Percentiles rank a stretch among this genome's conserved stretches.
Conservation (phyloP, 2,113 vertebrate species). For the Ursus arctos region DNA sequence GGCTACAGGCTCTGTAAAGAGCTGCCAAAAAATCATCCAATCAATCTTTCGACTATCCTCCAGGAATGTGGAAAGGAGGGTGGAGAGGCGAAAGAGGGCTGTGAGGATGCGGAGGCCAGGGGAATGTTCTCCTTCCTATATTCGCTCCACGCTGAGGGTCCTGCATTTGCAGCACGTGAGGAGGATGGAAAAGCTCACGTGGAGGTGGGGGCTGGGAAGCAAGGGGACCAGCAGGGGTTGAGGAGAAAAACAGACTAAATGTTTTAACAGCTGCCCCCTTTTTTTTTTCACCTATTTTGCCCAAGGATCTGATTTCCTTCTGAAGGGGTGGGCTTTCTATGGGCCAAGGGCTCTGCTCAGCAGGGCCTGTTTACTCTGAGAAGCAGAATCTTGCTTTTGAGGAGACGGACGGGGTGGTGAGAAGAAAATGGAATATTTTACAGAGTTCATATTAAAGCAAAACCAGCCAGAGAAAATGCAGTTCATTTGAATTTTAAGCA, state of each 20-base stretch:
- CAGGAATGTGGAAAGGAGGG: slow-evolving; percentile 83
- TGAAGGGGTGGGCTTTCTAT: slow-evolving; percentile 85
- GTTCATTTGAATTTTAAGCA: slow-evolving; percentile 71
- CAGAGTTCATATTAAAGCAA: slow-evolving; percentile 75
- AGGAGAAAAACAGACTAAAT: slow-evolving; percentile 84
- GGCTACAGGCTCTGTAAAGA: slow-evolving; percentile 84
- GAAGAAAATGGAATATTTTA: slow-evolving; percentile 66
- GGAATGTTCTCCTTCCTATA: background rate
- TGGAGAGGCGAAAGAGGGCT: slow-evolving; percentile 38
- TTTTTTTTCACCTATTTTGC: slow-evolving; percentile 87
- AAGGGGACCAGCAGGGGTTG: slow-evolving; percentile 61
- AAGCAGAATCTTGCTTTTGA: slow-evolving; percentile 70
- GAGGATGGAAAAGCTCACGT: slow-evolving; percentile 68
- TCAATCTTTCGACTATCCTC: slow-evolving; percentile 87
- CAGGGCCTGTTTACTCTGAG: slow-evolving; percentile 87
- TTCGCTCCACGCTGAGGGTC: background rate
- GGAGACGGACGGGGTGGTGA: background rate
- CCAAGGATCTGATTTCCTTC: slow-evolving; percentile 90
- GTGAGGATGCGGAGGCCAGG: slow-evolving; percentile 66
- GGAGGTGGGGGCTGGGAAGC: slow-evolving; percentile 52
- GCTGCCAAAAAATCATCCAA: slow-evolving; percentile 87
- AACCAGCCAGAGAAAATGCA: slow-evolving; percentile 67
- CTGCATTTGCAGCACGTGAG: slow-evolving; percentile 54
- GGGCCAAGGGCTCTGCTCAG: slow-evolving; percentile 81
- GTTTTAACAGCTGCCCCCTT: slow-evolving; percentile 95